A percentile compares a stretch with the other conserved stretches of the same genome.
Conservation (phyloP, 1,140 invertebrate species). For the Penaeus indicus region DNA sequence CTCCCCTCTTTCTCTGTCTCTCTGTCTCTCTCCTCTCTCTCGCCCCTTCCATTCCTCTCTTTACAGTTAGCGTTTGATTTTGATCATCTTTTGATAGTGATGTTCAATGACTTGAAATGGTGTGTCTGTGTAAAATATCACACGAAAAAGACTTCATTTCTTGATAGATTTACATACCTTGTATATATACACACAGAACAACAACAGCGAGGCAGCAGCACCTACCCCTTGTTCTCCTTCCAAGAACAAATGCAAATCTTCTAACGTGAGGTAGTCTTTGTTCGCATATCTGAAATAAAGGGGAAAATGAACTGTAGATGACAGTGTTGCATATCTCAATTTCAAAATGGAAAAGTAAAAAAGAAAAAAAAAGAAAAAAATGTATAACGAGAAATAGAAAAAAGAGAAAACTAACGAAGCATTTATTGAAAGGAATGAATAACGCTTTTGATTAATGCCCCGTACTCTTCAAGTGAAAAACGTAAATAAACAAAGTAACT, state of each 20-base stretch:
- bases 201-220: slow-evolving; percentile 27
- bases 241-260: slow-evolving; percentile 77
- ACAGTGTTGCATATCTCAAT: neutral
- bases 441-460: too few relatives aligned
- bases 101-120: too few relatives aligned
- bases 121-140: neutral
- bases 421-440: too few relatives aligned
- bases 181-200: neutral
- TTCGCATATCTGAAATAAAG: slow-evolving; percentile 75
- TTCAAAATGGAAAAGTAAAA: neutral
- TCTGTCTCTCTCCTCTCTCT: too few relatives aligned
- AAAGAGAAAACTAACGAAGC: neutral
- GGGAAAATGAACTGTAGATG: neutral
- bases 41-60: too few relatives aligned
- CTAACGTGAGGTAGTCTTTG: slow-evolving; percentile 76
- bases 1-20: too few relatives aligned
- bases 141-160: too few relatives aligned
- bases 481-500: neutral
- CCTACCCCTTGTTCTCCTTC: slow-evolving; percentile 79
- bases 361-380: neutral
- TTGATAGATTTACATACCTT: too few relatives aligned
- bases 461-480: too few relatives aligned
- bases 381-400: slow-evolving; percentile 7
- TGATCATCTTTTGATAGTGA: too few relatives aligned
- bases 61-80: too few relatives aligned